A percentile compares a stretch with the other conserved stretches of the same genome.
Evolutionary conservation across 2,888 invertebrate species (phyloP).

Genomic region (Cantharis flavilabris): DNA sequence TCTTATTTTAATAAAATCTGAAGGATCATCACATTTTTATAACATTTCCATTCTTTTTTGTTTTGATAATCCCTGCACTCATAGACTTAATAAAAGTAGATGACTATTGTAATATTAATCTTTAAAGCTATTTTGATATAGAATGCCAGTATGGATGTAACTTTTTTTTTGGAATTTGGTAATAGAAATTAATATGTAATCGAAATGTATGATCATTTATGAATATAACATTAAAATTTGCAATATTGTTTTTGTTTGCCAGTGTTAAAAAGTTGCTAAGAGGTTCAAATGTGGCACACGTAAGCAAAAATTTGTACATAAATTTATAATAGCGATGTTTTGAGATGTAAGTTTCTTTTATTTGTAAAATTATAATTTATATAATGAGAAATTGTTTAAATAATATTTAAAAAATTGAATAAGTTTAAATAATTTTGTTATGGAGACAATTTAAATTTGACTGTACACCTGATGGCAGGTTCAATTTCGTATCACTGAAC

Average conservation of each 20-base stretch:
- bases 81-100: conserved; percentile 29
- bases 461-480: conserved; percentile 13
- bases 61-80: conserved; percentile 14
- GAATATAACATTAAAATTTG: conserved; percentile 21
- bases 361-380: background rate
- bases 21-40: conserved; percentile 1
- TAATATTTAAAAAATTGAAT: background rate
- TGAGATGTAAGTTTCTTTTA: background rate
- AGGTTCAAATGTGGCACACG: conserved; percentile 10
- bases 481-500: conserved; percentile 18
- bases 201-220: conserved; percentile 24
- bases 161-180: conserved; percentile 18
- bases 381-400: background rate
- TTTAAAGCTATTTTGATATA: conserved; percentile 30
- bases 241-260: conserved; percentile 11
- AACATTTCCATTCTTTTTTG: conserved; percentile 1
- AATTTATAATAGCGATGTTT: conserved; percentile 8
- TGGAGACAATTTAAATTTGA: conserved; percentile 3
- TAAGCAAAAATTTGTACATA: conserved; percentile 26
- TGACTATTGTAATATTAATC: conserved; percentile 21
- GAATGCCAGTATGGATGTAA: conserved; percentile 26
- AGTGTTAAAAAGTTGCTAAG: background rate
- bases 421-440: background rate
- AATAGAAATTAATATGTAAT: conserved; percentile 25
- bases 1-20: background rate